Evolutionary conservation across 2,797 vertebrate species (phyloP).

Genomic region (Pipistrellus pipistrellus): DNA sequence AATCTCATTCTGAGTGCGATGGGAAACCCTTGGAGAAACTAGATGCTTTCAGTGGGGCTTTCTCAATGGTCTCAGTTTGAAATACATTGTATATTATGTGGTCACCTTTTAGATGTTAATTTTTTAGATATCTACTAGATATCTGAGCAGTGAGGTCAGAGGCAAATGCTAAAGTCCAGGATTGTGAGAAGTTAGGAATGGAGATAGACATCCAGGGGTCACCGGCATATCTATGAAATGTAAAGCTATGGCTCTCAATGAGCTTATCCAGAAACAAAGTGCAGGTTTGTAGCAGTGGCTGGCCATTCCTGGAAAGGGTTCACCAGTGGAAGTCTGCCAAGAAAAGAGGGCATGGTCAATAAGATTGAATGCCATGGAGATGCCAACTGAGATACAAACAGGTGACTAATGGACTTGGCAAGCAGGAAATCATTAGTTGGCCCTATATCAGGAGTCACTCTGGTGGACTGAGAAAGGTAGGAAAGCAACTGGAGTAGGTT

Average conservation of each 20-base stretch:
- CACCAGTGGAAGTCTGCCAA: background rate
- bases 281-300: background rate
- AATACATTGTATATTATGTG: background rate
- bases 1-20: background rate
- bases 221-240: background rate
- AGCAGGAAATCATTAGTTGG: background rate
- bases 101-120: background rate
- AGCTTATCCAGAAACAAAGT: background rate
- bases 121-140: constrained; percentile 27
- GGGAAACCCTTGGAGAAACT: background rate
- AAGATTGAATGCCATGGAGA: background rate
- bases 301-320: background rate
- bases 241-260: background rate
- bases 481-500: background rate
- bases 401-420: background rate
- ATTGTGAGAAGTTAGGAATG: background rate
- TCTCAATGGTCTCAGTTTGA: background rate
- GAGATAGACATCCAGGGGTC: background rate
- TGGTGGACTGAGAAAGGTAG: background rate
- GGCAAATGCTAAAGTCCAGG: background rate
- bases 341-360: background rate
- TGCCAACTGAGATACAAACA: background rate
- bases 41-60: background rate
- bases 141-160: background rate
- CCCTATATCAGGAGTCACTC: background rate